Evolutionary conservation across 2,888 invertebrate genomes (phyloP), one percentile per base, ranked within the genome.

Genomic region (Thereva unica): DNA sequence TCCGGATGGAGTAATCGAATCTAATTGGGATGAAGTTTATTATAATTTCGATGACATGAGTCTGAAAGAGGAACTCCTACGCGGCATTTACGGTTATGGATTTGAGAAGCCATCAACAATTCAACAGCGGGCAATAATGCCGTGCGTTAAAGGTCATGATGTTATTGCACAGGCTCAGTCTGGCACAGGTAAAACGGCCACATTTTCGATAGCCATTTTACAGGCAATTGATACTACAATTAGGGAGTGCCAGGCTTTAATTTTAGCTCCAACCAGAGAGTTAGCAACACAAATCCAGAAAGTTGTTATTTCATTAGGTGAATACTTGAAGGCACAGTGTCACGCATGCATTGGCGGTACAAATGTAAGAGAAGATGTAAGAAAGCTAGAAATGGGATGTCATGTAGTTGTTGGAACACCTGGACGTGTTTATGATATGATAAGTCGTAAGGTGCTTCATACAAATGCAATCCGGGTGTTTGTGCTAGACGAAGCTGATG

Each of bases 151-250:
- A 80, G 96, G 95, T 68, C 91, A 89, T 78, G 99, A 99, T 84
- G 98, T 99, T 69, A 99, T 99, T 83, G 99, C 99, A 76, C 99
- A 99, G 84, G 99, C 99, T 73, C 99, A 99, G 85, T 99, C 99
- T 74, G 98, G 93, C 82, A 99, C 99, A 81, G 99, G 99, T 72
- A 99, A 99, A 84, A 99, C 99, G 64, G 99, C 99, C 71, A 99
- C 99, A 40, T 99, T 99, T 84, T 96, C 97, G 65, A 96, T 99
- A 83, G 95, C 97, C 68, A 97, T 99, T 82, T 86, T 99, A 71
- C 97, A 99, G 85, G 93, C 95, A 84, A 93, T 99, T 79, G 95
- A 99, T 82, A 92, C 94, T 68, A 85, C 84, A 74, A 80, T 91
- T 74, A 89, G 91, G 75, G 93, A 95, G 80, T 96, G 96, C 80